Evolutionary conservation across 2,113 vertebrate genomes (phyloP).

Genomic region (Poeciliopsis prolifica): DNA sequence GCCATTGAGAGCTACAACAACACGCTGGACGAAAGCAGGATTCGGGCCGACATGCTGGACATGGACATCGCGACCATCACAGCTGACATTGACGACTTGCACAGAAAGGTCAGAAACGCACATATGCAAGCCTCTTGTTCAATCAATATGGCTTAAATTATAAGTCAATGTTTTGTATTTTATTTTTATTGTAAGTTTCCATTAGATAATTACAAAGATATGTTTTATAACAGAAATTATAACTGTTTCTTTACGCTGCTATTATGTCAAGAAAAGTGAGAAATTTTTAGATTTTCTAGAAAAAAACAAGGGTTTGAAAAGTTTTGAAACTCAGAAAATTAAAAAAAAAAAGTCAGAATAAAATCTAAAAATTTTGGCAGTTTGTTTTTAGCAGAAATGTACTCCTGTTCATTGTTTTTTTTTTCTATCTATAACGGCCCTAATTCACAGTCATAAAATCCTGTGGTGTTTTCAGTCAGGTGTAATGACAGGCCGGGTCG

Average conservation of each 20-base stretch:
- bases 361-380: no score
- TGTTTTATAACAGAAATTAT: neutral
- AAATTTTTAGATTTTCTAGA: no score
- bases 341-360: neutral
- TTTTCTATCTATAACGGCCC: no score
- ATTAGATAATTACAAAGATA: neutral
- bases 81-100: conserved; percentile 77
- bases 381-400: no score
- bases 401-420: no score
- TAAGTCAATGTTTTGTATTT: no score
- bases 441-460: neutral
- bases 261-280: no score
- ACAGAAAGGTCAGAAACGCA: conserved; percentile 79
- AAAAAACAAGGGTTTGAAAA: no score
- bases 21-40: conserved; percentile 66
- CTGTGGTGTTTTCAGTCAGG: conserved; percentile 70
- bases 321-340: no score
- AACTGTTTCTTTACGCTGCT: neutral
- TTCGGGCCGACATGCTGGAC: conserved; percentile 80
- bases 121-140: neutral
- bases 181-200: neutral
- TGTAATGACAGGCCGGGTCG: conserved; percentile 55
- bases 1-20: conserved; percentile 79
- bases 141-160: neutral
- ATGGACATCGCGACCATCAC: conserved; percentile 75